Evolutionary conservation across 2,888 invertebrate genomes (phyloP), one percentile per base, ranked within the genome.

Genomic region (Acanthosepion esculentum): DNA sequence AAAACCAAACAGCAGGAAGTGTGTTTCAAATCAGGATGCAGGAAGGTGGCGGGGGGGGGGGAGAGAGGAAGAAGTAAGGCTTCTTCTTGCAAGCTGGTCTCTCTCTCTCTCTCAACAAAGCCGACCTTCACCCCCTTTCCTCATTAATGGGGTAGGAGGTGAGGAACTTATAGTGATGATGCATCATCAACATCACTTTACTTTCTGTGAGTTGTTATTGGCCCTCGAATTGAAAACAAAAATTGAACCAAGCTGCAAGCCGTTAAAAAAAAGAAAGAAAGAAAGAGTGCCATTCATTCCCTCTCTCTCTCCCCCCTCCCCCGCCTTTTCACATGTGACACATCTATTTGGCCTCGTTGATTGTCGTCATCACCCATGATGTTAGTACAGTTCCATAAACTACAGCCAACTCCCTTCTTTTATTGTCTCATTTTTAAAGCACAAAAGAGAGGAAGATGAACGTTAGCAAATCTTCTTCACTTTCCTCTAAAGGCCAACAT

Each of bases 201-300:
- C 59, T 59, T 23, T 59, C 59, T 59, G 3, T 23, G 59, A 59
- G 78, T 78, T 78, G 78, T 78, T 29, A 78, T 78, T 78, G 78
- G 78, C 78, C n/a, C 78, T 78, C n/a, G 20, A 18, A 20, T 23
- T 20, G 18, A 78, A 12, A 15, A 78, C 10, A 78, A 78, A n/a
- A 78, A 78, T n/a, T 78, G 78, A 78, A 78, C 78, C n/a, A 78
- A 78, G 78, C 78, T 78, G 78, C 78, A 33, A n/a, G 78, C 78
- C n/a, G n/a, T n/a, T 78, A 78, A 78, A 78, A 78, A 29, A 7
- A 29, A 78, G n/a, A n/a, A 78, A 55, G 20, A 20, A 55, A 55
- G n/a, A n/a, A n/a, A n/a, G n/a, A n/a, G 23, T 7, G 20, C 6
- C 59, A 20, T 6, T 59, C 23, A 20, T 3, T 23, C 55, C 20